Evolutionary conservation across 2,113 vertebrate genomes (phyloP).

Genomic region (Tringa solitaria): DNA sequence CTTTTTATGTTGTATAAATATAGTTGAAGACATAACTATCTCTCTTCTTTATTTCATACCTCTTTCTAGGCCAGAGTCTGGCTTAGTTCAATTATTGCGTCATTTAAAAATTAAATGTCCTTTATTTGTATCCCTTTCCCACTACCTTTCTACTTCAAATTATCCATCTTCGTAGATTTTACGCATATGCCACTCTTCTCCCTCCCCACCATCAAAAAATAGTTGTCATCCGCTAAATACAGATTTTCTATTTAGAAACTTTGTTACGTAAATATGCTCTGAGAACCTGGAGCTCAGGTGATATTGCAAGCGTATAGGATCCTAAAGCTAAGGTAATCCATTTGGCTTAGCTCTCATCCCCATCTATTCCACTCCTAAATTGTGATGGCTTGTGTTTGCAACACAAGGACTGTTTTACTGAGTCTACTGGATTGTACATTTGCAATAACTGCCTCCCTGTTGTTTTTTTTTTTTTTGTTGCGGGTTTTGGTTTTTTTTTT

Average conservation of each 20-base stretch:
- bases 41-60: conserved; percentile 52
- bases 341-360: conserved; percentile 77
- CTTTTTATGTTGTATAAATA: conserved; percentile 71
- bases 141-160: conserved; percentile 60
- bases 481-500: background rate
- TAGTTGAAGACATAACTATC: conserved; percentile 64
- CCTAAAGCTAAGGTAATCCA: conserved; percentile 75
- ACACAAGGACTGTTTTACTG: conserved; percentile 61
- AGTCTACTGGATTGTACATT: conserved; percentile 36
- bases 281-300: conserved; percentile 68
- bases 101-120: conserved; percentile 65
- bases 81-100: conserved; percentile 72
- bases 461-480: background rate
- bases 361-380: conserved; percentile 61
- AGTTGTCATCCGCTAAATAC: conserved; percentile 71
- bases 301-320: conserved; percentile 66
- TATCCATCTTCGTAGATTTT: conserved; percentile 49
- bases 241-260: conserved; percentile 74
- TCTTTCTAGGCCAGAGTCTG: conserved; percentile 58
- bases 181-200: conserved; percentile 41
- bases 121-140: conserved; percentile 47
- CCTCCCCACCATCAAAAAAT: conserved; percentile 74
- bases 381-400: conserved; percentile 66
- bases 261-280: conserved; percentile 70
- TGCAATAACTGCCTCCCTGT: conserved; percentile 37